Percentiles rank a stretch among this genome's conserved stretches.
Conservation (phyloP, 2,113 vertebrate genomes). For the Hippoglossus stenolepis region DNA sequence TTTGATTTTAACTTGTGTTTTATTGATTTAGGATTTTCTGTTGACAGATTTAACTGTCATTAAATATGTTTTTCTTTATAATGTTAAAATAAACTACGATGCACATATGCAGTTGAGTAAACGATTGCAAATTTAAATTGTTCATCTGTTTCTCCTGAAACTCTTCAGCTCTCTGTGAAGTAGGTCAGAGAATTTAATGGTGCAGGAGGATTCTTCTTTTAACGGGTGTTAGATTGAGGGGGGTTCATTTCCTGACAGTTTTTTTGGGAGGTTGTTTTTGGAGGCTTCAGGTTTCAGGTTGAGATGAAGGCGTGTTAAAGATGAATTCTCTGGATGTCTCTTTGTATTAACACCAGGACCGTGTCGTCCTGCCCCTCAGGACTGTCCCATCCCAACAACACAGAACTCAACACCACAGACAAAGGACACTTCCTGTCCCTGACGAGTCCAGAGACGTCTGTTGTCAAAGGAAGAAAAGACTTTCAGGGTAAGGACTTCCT, state of each 20-base stretch:
- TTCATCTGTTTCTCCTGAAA: background rate
- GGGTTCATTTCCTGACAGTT: constrained; percentile 4
- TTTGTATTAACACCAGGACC: background rate
- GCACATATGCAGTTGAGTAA: background rate
- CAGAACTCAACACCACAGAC: background rate
- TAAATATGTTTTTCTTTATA: too few relatives aligned
- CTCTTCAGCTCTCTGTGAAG: background rate
- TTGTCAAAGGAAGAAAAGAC: background rate
- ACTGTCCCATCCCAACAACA: background rate
- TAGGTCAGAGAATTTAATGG: background rate
- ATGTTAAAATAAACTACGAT: background rate
- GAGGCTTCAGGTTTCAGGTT: constrained; percentile 43
- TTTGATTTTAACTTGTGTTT: too few relatives aligned
- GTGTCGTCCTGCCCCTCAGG: background rate
- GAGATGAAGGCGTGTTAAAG: background rate
- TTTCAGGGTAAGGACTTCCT: background rate
- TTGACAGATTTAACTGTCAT: too few relatives aligned
- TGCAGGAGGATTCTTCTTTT: background rate
- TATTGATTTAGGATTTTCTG: too few relatives aligned
- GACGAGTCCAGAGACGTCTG: background rate
- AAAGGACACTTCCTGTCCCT: background rate
- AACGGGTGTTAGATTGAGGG: background rate
- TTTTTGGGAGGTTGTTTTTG: background rate
- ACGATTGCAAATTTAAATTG: background rate
- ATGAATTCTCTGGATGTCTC: background rate